Conservation (phyloP, 2,888 invertebrate species). For the Camptogramma bilineatum region DNA sequence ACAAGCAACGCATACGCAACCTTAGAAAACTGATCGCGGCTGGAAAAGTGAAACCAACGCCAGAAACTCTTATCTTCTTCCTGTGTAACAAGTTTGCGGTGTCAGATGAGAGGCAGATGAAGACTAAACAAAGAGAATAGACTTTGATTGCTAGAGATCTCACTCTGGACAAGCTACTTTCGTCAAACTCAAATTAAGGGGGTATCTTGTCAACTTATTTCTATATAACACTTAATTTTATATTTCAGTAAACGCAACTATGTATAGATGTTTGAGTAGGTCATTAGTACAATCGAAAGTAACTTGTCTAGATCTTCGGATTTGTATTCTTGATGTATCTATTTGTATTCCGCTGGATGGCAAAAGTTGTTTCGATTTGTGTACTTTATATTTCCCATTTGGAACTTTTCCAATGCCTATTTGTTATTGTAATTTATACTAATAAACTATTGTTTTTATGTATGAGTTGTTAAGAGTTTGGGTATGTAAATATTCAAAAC, state of each 20-base stretch:
- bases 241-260: neutral
- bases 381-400: conserved; percentile 29
- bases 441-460: conserved; percentile 42
- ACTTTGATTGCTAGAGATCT: conserved; percentile 1
- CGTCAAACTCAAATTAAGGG: neutral
- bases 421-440: conserved; percentile 36
- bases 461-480: conserved; percentile 33
- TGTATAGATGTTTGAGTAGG: neutral
- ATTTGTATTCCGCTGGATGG: neutral
- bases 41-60: conserved; percentile 78
- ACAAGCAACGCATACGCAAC: conserved; percentile 87
- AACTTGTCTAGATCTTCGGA: conserved; percentile 5
- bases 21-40: conserved; percentile 78
- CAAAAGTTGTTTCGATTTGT: conserved; percentile 15
- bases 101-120: conserved; percentile 71
- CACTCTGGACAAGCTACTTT: conserved; percentile 9
- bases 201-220: neutral
- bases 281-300: conserved; percentile 8
- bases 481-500: conserved; percentile 66
- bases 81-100: conserved; percentile 82
- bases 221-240: too few relatives aligned
- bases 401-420: conserved; percentile 34
- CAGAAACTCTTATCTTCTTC: conserved; percentile 81
- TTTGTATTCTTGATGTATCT: conserved; percentile 8
- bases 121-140: conserved; percentile 43